Conservation (phyloP, 2,888 invertebrate genomes). For the Eupithecia exiguata region DNA sequence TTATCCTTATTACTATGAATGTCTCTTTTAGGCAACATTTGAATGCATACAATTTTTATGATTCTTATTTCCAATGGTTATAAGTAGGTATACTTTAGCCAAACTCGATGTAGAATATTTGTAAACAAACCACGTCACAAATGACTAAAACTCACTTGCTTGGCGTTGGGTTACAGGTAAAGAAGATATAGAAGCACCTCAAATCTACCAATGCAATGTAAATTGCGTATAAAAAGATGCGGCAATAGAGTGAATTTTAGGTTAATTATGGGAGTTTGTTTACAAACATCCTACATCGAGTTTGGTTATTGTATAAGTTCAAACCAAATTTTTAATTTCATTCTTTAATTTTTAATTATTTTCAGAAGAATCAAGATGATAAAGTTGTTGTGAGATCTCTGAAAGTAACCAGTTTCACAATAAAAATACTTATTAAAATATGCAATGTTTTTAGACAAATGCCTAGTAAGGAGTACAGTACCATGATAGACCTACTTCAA, state of each 20-base stretch:
- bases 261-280: too few species aligned
- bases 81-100: too few species aligned
- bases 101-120: too few species aligned
- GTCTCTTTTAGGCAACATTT: not conserved
- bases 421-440: conserved; percentile 77
- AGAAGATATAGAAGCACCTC: too few species aligned
- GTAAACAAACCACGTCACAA: too few species aligned
- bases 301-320: not conserved
- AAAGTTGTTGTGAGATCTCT: conserved; percentile 70
- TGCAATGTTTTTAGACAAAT: conserved; percentile 66
- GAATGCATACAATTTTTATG: not conserved
- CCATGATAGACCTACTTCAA: conserved; percentile 59
- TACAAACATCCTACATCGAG: too few species aligned
- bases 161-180: too few species aligned
- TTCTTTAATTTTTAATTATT: conserved; percentile 26
- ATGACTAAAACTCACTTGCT: too few species aligned
- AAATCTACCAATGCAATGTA: too few species aligned
- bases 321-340: not conserved
- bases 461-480: conserved; percentile 50
- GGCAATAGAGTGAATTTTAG: too few species aligned
- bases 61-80: not conserved
- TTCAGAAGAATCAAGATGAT: conserved; percentile 68
- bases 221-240: too few species aligned
- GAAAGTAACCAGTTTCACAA: conserved; percentile 77
- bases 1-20: too few species aligned